Evolutionary conservation across 2,888 invertebrate species (phyloP), one percentile per base, ranked within the genome.

Genomic region (Teleogryllus oceanicus): DNA sequence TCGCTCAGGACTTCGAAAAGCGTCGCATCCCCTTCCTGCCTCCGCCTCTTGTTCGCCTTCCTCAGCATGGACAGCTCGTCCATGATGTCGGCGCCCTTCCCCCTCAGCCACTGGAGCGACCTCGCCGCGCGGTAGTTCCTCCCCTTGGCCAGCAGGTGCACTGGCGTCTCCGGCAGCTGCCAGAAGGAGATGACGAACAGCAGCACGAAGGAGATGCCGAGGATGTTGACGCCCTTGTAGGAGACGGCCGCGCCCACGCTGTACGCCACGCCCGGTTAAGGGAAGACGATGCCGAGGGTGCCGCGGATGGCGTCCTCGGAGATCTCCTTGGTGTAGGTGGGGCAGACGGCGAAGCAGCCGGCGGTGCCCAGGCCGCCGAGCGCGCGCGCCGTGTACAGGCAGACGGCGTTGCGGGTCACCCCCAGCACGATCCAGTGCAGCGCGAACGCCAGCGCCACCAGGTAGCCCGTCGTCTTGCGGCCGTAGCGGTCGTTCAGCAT

Each of bases 291-390:
- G 0, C 92, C 91, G 10, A 92, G 85, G 10, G 89, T 85, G 0
- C 92, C 92, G 82, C 92, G 86, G 50, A 89, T 83, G 80, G 86
- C 84, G 83, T 88, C 87, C 50, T 92, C 90, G 0, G 92, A 89
- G 0, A 92, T 89, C 85, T 94, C 94, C 0, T 90, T 89, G 49
- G 90, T 89, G 84, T 89, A 91, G n/a, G 92, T 88, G 0, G 93
- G 92, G 0, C 89, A 88, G 62, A 90, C 87, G 12, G 89, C 88
- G 0, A 88, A 8, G 82, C 90, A 87, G 0, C 90, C 91, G 2
- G 90, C 91, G 1, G 89, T 89, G 0, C 90, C 88, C 1, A 91
- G 83, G 0, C 94, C 94, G 0, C 89, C 87, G 2, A 92, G 83
- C 75, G 0, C 88, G 87, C 0, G 89, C 88, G 0, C 89, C 88